Evolutionary conservation across 2,797 vertebrate species (phyloP).

Genomic region (Chelidonichthys spinosus): DNA sequence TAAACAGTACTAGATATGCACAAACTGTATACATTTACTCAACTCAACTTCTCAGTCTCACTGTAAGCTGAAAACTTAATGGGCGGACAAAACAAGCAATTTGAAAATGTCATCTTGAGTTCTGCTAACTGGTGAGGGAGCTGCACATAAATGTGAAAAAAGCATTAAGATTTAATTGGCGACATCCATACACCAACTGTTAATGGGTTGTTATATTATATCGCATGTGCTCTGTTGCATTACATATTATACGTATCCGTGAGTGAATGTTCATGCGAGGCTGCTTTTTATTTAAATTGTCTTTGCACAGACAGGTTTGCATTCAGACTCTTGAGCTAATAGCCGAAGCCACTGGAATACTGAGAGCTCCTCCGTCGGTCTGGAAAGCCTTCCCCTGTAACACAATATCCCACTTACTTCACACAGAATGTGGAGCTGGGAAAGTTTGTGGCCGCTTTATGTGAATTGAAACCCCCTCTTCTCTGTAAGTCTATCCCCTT

Average conservation of each 20-base stretch:
- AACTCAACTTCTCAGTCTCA: background rate
- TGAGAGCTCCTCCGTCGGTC: background rate
- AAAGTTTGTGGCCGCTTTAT: constrained; percentile 11
- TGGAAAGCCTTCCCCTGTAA: constrained; percentile 3
- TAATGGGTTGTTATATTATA: background rate
- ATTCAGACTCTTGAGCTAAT: constrained; percentile 19
- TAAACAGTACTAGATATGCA: background rate
- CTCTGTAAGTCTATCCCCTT: constrained; percentile 8
- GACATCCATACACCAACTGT: background rate
- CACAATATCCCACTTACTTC: constrained; percentile 15
- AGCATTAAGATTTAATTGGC: constrained; percentile 5
- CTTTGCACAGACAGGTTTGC: background rate
- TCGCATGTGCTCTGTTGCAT: background rate
- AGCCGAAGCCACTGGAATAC: constrained; percentile 6
- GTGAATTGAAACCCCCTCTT: constrained; percentile 3
- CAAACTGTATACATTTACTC: background rate
- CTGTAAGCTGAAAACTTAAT: background rate
- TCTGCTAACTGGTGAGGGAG: background rate
- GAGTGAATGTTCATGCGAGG: constrained; percentile 29
- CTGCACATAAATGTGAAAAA: background rate
- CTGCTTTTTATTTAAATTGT: constrained; percentile 29
- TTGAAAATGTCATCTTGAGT: background rate
- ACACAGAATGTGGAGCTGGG: constrained; percentile 17
- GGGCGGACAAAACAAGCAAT: background rate
- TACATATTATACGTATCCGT: constrained; percentile 10